A percentile compares a stretch with the other conserved stretches of the same genome.
These are phyloP conservation scores for Sesia apiformis DNA, from an alignment of 2,888 invertebrate species.

Conservation along the genomic window DNA sequence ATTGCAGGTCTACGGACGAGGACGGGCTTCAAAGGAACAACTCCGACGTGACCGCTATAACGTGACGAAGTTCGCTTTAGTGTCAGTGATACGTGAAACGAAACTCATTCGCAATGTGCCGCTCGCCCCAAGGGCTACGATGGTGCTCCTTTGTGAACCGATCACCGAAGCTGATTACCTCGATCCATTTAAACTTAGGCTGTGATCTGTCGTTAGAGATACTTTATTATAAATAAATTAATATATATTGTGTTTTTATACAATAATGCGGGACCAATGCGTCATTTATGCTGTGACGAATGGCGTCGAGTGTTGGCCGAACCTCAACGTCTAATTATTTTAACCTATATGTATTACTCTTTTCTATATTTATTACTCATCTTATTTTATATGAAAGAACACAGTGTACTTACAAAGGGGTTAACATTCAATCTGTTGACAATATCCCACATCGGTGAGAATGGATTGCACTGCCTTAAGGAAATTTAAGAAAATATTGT, in stretches of 20 bases:
- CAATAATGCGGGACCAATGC: constrained; percentile 45
- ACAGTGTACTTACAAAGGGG: too few relatives aligned
- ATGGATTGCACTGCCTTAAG: too few relatives aligned
- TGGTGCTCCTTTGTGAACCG: neutral
- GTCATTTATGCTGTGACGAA: constrained; percentile 3
- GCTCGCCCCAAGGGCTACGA: constrained; percentile 5
- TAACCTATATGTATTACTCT: too few relatives aligned
- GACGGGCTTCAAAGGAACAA: constrained; percentile 48
- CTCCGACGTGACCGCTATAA: constrained; percentile 54
- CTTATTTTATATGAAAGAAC: too few relatives aligned
- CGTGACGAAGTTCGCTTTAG: constrained; percentile 31
- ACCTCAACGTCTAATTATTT: too few relatives aligned
- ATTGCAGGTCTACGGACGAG: constrained; percentile 54
- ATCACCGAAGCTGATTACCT: constrained; percentile 17
- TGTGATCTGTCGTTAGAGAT: constrained; percentile 67
- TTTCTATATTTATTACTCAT: too few relatives aligned
- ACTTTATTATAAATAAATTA: constrained; percentile 28
- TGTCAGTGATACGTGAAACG: neutral
- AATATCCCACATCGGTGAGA: too few relatives aligned
- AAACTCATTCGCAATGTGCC: constrained; percentile 1
- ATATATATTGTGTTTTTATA: constrained; percentile 40
- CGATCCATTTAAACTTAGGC: constrained; percentile 51
- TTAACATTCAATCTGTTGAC: too few relatives aligned
- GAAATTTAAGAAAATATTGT: too few relatives aligned
- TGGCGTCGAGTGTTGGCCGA: too few relatives aligned